Evolutionary conservation across 1,140 invertebrate genomes (phyloP).

Genomic region (Doryteuthis pealeii): DNA sequence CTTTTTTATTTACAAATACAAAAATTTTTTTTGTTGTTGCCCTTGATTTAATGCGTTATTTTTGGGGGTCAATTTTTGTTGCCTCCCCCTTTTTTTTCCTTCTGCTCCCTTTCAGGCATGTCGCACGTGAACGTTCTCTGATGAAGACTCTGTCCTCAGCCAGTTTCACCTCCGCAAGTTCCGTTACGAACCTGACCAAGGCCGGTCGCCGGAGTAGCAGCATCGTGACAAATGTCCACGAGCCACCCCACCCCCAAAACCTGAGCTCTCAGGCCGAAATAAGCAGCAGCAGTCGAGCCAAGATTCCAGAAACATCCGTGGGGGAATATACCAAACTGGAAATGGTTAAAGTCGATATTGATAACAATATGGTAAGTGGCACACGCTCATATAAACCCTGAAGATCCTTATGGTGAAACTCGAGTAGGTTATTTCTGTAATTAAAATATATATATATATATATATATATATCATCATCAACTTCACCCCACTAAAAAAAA

Average conservation of each 20-base stretch:
- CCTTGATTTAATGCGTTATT: no score
- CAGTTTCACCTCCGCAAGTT: constrained; percentile 26
- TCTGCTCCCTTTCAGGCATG: constrained; percentile 31
- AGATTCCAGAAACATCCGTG: constrained; percentile 23
- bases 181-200: constrained; percentile 5
- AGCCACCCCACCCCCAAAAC: neutral
- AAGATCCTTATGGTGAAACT: no score
- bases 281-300: constrained; percentile 11
- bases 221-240: neutral
- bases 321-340: constrained; percentile 36
- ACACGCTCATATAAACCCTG: neutral
- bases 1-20: no score
- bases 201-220: neutral
- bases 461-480: no score
- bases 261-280: constrained; percentile 14
- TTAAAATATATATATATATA: no score
- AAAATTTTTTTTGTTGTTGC: no score
- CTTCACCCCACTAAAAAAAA: no score
- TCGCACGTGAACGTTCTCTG: constrained; percentile 28
- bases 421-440: no score
- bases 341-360: constrained; percentile 52
- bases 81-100: neutral
- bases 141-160: constrained; percentile 35
- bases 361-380: constrained; percentile 48
- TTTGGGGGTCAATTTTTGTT: no score